Percentiles rank a stretch among this genome's conserved stretches.
Conservation (phyloP, 2,113 vertebrate genomes). For the Myiozetetes cayanensis region DNA sequence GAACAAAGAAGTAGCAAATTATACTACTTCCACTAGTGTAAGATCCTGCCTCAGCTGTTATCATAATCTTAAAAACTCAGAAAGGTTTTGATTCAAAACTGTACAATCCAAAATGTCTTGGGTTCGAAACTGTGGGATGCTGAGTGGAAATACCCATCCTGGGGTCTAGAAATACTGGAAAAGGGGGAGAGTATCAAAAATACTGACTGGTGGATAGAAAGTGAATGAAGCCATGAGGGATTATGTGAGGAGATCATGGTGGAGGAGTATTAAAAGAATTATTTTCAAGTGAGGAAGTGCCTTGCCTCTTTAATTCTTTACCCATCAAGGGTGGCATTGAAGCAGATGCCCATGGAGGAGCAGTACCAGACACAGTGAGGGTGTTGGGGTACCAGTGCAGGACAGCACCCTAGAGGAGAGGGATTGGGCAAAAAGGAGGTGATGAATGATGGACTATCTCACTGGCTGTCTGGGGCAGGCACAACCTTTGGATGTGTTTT, state of each 20-base stretch:
- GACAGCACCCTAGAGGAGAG: background rate
- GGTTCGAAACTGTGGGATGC: background rate
- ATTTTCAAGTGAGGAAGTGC: background rate
- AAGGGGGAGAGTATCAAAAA: background rate
- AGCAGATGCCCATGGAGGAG: background rate
- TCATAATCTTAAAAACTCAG: background rate
- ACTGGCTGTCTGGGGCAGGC: background rate
- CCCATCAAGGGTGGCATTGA: background rate
- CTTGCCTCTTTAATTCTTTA: background rate
- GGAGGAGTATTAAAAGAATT: background rate
- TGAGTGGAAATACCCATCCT: rapidly evolving
- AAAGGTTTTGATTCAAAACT: background rate
- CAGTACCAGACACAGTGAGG: rapidly evolving
- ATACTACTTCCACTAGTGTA: background rate
- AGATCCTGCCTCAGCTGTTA: background rate
- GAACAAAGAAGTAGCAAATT: background rate
- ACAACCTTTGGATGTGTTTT: background rate
- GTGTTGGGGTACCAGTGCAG: background rate
- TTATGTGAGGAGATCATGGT: background rate
- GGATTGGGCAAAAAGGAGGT: background rate
- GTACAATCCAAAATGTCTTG: background rate
- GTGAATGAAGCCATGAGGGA: background rate
- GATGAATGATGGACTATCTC: background rate
- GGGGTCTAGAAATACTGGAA: background rate
- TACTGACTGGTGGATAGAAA: background rate